These are phyloP conservation scores for Dipodomys merriami DNA, from an alignment of 2,113 vertebrate species.

Conservation along the genomic window DNA sequence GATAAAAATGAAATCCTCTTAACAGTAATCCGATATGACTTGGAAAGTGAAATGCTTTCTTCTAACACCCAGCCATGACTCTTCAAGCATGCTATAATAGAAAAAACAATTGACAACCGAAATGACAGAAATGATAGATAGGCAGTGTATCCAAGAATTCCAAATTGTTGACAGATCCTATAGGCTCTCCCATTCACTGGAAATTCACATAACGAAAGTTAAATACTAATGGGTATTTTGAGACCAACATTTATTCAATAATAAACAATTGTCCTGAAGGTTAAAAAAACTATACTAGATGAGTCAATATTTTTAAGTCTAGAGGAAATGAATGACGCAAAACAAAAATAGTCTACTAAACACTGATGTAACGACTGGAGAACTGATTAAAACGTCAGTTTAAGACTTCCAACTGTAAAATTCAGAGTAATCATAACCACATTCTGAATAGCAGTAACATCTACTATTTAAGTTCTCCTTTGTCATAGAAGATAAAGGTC, in stretches of 20 bases:
- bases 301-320: not conserved
- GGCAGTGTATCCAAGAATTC: not conserved
- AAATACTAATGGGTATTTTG: not conserved
- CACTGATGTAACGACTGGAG: not conserved
- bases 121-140: not conserved
- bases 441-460: no score
- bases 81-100: not conserved
- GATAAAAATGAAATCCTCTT: slow-evolving; percentile 10
- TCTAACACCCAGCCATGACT: slow-evolving; percentile 10
- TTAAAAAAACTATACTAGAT: not conserved
- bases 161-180: not conserved
- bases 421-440: no score
- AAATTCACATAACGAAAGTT: not conserved
- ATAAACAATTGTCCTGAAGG: not conserved
- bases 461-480: not conserved
- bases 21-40: not conserved
- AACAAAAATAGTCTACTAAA: slow-evolving; percentile 5
- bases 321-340: not conserved
- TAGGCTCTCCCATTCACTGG: not conserved
- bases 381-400: not conserved
- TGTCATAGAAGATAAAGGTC: not conserved
- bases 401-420: not conserved
- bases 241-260: not conserved
- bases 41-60: not conserved
- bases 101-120: not conserved